A percentile compares a stretch with the other conserved stretches of the same genome.
These are phyloP conservation scores for Petroica traversi DNA, from an alignment of 2,113 vertebrate genomes.

Conservation along the genomic window DNA sequence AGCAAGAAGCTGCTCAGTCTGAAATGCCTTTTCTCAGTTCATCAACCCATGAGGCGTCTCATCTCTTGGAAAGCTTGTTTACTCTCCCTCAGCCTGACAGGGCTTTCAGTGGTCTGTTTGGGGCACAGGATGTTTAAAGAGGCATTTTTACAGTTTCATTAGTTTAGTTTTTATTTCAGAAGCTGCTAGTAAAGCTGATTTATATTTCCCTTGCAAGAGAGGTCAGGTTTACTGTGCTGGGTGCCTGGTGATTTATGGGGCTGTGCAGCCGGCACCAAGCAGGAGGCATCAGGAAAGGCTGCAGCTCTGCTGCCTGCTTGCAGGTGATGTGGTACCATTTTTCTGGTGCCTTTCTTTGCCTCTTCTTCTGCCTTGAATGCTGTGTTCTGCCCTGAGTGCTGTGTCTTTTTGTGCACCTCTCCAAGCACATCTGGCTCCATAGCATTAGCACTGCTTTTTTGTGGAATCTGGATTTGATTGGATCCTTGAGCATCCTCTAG, in stretches of 20 bases:
- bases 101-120: not conserved
- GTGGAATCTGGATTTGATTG: not conserved
- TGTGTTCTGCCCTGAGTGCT: not conserved
- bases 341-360: not conserved
- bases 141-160: not conserved
- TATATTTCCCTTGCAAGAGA: constrained; percentile 19
- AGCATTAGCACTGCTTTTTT: not conserved
- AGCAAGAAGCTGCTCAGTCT: not conserved
- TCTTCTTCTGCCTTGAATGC: not conserved
- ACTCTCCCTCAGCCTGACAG: not conserved
- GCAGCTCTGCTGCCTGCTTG: not conserved
- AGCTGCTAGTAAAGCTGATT: constrained; percentile 50
- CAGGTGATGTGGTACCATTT: not conserved
- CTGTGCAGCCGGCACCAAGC: accelerated
- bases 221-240: not conserved
- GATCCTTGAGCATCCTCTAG: not conserved
- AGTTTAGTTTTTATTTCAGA: constrained; percentile 42
- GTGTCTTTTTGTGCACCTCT: not conserved
- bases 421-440: not conserved
- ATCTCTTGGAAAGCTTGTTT: not conserved
- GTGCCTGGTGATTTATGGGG: constrained; percentile 8
- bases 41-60: not conserved
- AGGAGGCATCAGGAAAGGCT: not conserved
- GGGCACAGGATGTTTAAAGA: constrained; percentile 28
- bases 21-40: not conserved